Conservation (phyloP, 2,888 invertebrate genomes). For the Idaea aversata region DNA sequence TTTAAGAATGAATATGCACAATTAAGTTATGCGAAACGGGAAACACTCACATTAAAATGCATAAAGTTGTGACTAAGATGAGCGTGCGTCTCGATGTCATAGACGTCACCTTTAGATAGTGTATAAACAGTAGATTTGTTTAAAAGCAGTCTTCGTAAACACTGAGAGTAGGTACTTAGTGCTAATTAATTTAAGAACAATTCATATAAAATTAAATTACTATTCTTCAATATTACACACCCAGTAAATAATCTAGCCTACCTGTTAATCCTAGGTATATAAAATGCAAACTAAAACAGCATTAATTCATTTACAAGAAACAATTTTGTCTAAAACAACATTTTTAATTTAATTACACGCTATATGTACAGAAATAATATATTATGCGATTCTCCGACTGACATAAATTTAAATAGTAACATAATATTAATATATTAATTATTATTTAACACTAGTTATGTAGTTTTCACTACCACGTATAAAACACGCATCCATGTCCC, state of each 20-base stretch:
- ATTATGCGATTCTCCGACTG: conserved; percentile 75
- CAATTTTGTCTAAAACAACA: conserved; percentile 74
- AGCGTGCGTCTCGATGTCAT: conserved; percentile 47
- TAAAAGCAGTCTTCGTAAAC: conserved; percentile 80
- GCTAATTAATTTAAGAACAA: conserved; percentile 69
- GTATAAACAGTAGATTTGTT: conserved; percentile 74
- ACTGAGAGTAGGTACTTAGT: conserved; percentile 78
- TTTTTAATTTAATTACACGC: conserved; percentile 58
- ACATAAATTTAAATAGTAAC: conserved; percentile 73
- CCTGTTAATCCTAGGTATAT: conserved; percentile 62
- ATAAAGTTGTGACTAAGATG: conserved; percentile 76
- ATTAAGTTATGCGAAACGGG: conserved; percentile 62
- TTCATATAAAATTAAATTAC: conserved; percentile 73
- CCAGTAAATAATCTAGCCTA: conserved; percentile 52
- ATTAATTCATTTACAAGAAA: conserved; percentile 77
- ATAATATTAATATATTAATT: conserved; percentile 64
- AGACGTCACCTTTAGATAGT: conserved; percentile 60
- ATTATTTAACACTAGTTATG: conserved; percentile 66
- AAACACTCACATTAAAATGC: conserved; percentile 76
- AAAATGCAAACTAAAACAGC: conserved; percentile 80
- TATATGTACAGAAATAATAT: conserved; percentile 79
- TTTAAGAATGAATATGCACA: conserved; percentile 58
- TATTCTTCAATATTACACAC: conserved; percentile 67
- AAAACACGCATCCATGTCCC: conserved; percentile 79
- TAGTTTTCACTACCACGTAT: conserved; percentile 78